Base-by-base conservation (phyloP, 37 sponge, comb jelly and placozoan genomes). In the Corticium candelabrum region DNA sequence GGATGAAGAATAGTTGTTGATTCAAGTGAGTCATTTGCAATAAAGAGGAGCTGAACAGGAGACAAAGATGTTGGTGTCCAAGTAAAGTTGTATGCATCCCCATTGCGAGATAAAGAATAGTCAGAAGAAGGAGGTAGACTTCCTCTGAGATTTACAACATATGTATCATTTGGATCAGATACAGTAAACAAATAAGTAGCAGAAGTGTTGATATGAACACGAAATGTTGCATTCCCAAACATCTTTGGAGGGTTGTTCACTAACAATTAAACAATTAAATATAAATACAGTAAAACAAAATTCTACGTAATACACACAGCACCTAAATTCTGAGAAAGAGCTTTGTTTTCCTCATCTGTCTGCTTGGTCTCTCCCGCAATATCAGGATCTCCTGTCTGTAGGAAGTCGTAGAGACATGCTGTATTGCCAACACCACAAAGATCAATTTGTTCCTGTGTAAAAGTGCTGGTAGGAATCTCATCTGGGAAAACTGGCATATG, bases 401-500 rank as follows among this genome's bases (percentile, higher is more conserved):
- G 33, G 1, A 68, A 43, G 70, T 89, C 90, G 85, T 77, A 86
- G 5, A 89, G 68, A 38, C 90, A 89, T 56, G 40, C 34, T 0
- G 39, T 31, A 67, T 86, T 69, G 29, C 70, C 72, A n/a, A n/a
- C n/a, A 35, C 56, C 73, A 69, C 90, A 89, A 11, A 34, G 67
- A 1, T 1, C 68, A 27, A 34, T 40, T 15, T 80, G 31, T 0
- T 74, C 74, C 31, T 7, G n/a, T 40, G 68, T 31, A 34, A 79
- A 83, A 69, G 41, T 80, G 0, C 15, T 27, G 62, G 67, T 77
- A 21, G 79, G 3, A 3, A 79, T 76, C 27, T 86, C 80, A 62
- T 78, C 80, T 35, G 85, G 67, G 43, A 86, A 89, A 0, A 39
- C 67, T n/a, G 90, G 90, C 0, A 69, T 40, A 40, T 85, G 83